phyloP scores from a whole-genome alignment of 2,888 invertebrate genomes.

The Chloromyia formosa region DNA sequence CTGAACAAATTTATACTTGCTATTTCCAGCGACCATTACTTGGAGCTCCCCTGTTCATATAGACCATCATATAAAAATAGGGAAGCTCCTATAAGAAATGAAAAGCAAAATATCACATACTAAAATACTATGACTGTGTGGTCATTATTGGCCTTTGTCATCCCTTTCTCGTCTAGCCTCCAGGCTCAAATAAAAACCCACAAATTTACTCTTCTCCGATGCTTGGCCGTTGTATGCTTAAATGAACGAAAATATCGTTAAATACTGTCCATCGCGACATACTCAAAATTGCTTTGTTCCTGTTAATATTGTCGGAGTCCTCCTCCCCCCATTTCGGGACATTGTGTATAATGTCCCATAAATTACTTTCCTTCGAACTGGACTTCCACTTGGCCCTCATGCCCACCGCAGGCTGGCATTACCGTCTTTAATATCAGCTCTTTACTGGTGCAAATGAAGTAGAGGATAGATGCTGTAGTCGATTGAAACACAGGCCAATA shows the following conservation, averaged over 20 bases:
- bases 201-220: neutral
- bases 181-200: conserved; percentile 19
- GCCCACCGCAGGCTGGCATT: neutral
- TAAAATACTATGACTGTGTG: neutral
- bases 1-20: too few species aligned
- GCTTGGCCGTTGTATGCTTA: neutral
- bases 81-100: too few species aligned
- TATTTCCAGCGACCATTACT: too few species aligned
- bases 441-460: neutral
- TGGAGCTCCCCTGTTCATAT: too few species aligned
- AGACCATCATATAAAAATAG: too few species aligned
- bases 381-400: neutral
- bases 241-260: conserved; percentile 36
- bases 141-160: conserved; percentile 8
- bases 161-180: neutral
- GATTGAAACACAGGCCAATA: neutral
- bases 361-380: conserved; percentile 30
- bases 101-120: neutral
- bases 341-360: conserved; percentile 35
- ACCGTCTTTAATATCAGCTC: neutral
- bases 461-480: conserved; percentile 3
- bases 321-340: neutral
- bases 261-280: conserved; percentile 26
- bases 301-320: conserved; percentile 32
- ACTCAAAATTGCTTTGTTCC: conserved; percentile 41